A percentile compares a stretch with the other conserved stretches of the same genome.
phyloP scores from a whole-genome alignment of 2,113 vertebrate species.

The Hepsetus odoe region DNA sequence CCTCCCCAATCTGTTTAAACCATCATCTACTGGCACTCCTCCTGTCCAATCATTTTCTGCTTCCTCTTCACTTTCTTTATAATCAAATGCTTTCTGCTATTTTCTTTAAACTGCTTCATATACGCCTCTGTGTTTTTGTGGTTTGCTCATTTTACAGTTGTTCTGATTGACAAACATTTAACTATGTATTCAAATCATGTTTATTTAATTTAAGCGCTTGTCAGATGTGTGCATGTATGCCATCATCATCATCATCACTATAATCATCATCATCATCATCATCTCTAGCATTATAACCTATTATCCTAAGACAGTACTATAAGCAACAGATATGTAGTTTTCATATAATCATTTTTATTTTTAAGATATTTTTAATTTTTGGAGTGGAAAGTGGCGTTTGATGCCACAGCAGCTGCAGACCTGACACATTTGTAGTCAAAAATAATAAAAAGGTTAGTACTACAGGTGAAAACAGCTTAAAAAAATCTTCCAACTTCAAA shows the following conservation, averaged over 20 bases:
- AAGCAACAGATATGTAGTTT: too few species aligned
- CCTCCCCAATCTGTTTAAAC: slow-evolving; percentile 39
- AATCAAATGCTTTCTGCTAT: neutral
- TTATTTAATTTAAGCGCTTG: neutral
- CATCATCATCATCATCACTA: neutral
- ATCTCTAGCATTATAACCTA: too few species aligned
- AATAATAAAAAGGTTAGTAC: too few species aligned
- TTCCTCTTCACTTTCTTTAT: neutral
- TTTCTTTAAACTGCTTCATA: neutral
- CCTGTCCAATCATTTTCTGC: neutral
- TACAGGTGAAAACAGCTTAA: too few species aligned
- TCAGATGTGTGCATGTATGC: neutral
- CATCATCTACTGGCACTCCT: slow-evolving; percentile 27
- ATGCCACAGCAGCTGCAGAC: too few species aligned
- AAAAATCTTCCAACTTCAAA: too few species aligned
- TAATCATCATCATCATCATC: too few species aligned
- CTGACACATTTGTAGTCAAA: too few species aligned
- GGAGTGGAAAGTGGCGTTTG: too few species aligned
- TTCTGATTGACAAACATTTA: neutral
- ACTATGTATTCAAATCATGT: neutral
- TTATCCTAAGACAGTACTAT: too few species aligned
- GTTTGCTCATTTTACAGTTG: slow-evolving; percentile 22
- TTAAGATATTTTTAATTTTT: too few species aligned
- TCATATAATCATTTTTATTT: too few species aligned
- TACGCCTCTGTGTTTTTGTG: neutral